Base-by-base conservation (phyloP, 2,113 vertebrate genomes). In the Tragelaphus scriptus region DNA sequence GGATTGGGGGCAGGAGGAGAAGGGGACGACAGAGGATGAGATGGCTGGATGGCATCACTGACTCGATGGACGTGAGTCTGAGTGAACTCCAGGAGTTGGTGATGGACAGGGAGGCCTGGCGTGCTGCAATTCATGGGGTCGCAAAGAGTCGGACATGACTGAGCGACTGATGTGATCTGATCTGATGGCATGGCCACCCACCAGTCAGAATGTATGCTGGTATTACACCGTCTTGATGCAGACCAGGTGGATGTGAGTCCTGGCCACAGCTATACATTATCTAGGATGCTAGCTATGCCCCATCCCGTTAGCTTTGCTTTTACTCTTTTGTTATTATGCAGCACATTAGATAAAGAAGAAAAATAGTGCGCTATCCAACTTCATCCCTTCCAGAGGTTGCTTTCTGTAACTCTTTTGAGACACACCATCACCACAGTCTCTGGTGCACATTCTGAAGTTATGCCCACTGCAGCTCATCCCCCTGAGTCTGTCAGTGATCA, bases 381-480 rank as follows among this genome's bases (percentile, higher is more conserved):
- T 71, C 85, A 53, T 87, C 49, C 25, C 16, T 59, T 59, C 90
- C 17, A 15, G 44, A 51, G 44, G 25, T 0, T 40, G 44, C 32
- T 26, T 80, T 81, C 87, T 58, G 47, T 30, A 55, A 9, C 17
- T 10, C 36, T 11, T 30, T 77, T 23, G 12, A 92, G 56, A 82
- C 36, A 51, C 2, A 7, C 5, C 0, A 0, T 36, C 63, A 23
- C 12, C 4, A 16, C 1, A 0, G 26, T 16, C 28, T 5, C 21
- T 47, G 63, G 5, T 40, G 9, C 17, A 26, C 17, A 23, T 40
- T 56, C 32, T 36, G 63, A 82, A 55, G 7, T 25, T 84, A 47
- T 59, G 77, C 21, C 75, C 25, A 7, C 1, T 11, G 7, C 36
- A 90, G 55, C 15, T 55, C 75, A 28, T 81, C 59, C 47, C 32